phyloP scores from a whole-genome alignment of 2,113 vertebrate species.

The Corydoras sp. region DNA sequence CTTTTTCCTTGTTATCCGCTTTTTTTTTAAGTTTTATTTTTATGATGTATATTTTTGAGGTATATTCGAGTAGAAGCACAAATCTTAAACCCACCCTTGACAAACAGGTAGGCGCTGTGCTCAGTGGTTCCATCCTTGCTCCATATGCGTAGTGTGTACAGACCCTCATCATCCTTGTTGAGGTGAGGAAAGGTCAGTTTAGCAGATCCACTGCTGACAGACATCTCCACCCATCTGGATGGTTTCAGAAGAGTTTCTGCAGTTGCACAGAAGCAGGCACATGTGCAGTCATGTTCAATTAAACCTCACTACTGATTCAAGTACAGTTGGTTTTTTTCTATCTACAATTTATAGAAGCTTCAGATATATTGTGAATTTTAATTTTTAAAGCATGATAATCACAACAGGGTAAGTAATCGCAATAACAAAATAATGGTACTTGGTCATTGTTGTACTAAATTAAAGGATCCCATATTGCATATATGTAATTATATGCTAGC shows the following conservation, averaged over 20 bases:
- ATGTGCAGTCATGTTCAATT: neutral
- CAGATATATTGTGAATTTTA: too few species aligned
- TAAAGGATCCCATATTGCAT: too few species aligned
- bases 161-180: slow-evolving; percentile 94
- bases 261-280: neutral
- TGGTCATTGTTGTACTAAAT: too few species aligned
- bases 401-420: too few species aligned
- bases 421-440: too few species aligned
- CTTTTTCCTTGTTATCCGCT: too few species aligned
- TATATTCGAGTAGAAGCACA: neutral
- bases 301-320: neutral
- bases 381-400: too few species aligned
- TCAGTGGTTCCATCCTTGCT: slow-evolving; percentile 80
- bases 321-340: too few species aligned
- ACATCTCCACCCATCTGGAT: slow-evolving; percentile 75
- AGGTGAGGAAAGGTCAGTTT: slow-evolving; percentile 80
- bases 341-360: too few species aligned
- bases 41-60: too few species aligned
- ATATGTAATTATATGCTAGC: too few species aligned
- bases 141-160: slow-evolving; percentile 87
- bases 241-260: slow-evolving; percentile 77
- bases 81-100: slow-evolving; percentile 69
- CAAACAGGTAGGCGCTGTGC: slow-evolving; percentile 90
- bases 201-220: slow-evolving; percentile 76
- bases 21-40: too few species aligned